Evolutionary conservation across 1,140 invertebrate genomes (phyloP).

Genomic region (Notospermus geniculatus): DNA sequence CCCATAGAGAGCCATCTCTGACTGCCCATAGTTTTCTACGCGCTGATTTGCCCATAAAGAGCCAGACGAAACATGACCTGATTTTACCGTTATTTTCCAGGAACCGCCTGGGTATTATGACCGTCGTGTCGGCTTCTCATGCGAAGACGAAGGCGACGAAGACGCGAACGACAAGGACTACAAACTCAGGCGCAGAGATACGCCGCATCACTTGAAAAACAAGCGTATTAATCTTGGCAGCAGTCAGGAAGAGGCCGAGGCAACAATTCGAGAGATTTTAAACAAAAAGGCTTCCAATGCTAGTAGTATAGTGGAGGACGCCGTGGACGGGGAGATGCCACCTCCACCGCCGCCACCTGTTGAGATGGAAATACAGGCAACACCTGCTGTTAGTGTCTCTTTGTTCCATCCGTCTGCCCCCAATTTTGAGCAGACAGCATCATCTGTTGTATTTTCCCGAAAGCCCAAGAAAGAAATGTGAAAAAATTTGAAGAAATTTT

Average conservation of each 20-base stretch:
- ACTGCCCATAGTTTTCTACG: too few relatives aligned
- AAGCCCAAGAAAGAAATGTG: not conserved
- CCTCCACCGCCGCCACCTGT: too few relatives aligned
- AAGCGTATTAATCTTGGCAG: slow-evolving; percentile 75
- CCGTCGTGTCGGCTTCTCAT: slow-evolving; percentile 67
- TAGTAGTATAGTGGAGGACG: too few relatives aligned
- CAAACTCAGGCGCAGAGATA: slow-evolving; percentile 81
- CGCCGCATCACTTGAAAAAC: slow-evolving; percentile 97
- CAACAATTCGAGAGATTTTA: slow-evolving; percentile 50
- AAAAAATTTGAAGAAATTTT: not conserved
- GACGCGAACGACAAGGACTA: slow-evolving; percentile 55
- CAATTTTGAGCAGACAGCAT: too few relatives aligned
- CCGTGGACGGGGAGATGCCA: too few relatives aligned
- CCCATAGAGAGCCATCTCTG: too few relatives aligned
- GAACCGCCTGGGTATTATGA: slow-evolving; percentile 30
- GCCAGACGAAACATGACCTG: too few relatives aligned
- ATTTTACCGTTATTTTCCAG: not conserved
- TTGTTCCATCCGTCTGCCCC: not conserved
- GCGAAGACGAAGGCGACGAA: slow-evolving; percentile 54
- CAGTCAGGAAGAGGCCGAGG: slow-evolving; percentile 45
- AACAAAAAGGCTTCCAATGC: not conserved
- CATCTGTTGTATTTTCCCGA: not conserved
- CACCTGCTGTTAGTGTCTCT: too few relatives aligned
- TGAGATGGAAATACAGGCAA: too few relatives aligned
- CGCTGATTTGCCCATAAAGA: too few relatives aligned